phyloP scores from a whole-genome alignment of 2,797 vertebrate species.

The Alcedo atthis region DNA sequence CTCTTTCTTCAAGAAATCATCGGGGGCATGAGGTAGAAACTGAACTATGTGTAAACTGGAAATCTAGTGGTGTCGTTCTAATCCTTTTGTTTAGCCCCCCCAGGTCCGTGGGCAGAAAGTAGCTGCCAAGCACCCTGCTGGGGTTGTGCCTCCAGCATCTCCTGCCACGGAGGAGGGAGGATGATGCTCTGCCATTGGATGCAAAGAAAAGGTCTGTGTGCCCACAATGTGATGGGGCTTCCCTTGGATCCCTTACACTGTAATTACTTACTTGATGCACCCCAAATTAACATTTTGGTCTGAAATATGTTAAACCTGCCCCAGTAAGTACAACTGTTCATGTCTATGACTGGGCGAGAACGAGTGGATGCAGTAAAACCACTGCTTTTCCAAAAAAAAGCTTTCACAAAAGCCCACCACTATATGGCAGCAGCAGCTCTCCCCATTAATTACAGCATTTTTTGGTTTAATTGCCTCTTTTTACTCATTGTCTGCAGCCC shows the following conservation, averaged over 20 bases:
- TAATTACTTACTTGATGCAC: background rate
- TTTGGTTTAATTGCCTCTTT: background rate
- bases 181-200: background rate
- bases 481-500: background rate
- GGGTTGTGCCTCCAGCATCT: background rate
- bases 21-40: background rate
- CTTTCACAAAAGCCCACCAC: background rate
- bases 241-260: background rate
- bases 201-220: background rate
- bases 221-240: accelerated
- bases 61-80: background rate
- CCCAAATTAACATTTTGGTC: background rate
- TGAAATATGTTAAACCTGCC: background rate
- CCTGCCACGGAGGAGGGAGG: background rate
- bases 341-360: background rate
- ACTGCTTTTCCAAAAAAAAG: background rate
- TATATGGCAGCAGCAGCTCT: background rate
- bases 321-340: background rate
- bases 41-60: background rate
- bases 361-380: background rate
- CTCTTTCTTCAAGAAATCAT: background rate
- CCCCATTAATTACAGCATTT: background rate
- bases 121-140: background rate
- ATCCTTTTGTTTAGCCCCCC: background rate
- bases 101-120: background rate